These are phyloP conservation scores for Mustela lutreola DNA, from an alignment of 2,113 vertebrate genomes.

Conservation along the genomic window DNA sequence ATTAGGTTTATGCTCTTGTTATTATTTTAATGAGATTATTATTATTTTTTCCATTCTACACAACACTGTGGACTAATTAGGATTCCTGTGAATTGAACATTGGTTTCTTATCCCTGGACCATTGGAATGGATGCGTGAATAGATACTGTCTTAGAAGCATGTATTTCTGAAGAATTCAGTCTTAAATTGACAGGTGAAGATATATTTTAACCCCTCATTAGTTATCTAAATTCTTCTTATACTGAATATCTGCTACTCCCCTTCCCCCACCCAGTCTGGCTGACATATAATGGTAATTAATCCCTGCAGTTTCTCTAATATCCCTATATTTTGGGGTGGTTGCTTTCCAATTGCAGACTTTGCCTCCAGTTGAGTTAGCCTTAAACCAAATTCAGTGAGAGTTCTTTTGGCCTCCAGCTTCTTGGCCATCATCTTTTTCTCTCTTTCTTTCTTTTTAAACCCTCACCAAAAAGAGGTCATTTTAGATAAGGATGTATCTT, in stretches of 20 bases:
- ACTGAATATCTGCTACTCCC: background rate
- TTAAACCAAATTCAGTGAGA: background rate
- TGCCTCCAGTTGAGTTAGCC: background rate
- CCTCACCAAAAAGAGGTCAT: background rate
- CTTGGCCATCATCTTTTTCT: background rate
- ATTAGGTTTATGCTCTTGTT: background rate
- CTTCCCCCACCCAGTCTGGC: background rate
- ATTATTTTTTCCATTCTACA: background rate
- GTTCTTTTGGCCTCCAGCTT: background rate
- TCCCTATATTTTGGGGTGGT: background rate
- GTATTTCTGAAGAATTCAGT: background rate
- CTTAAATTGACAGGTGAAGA: background rate
- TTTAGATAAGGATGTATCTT: slow-evolving; percentile 51
- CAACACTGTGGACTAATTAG: background rate
- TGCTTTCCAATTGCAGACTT: background rate
- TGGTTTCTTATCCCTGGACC: background rate
- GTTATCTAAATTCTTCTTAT: background rate
- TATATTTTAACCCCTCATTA: background rate
- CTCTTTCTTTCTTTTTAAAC: slow-evolving; percentile 15
- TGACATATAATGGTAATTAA: background rate
- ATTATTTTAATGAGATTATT: background rate
- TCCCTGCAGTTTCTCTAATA: background rate
- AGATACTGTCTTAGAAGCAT: background rate
- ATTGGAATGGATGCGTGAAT: background rate
- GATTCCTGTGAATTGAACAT: background rate